These are phyloP conservation scores for Mimas tiliae DNA, from an alignment of 2,888 invertebrate genomes.

Conservation along the genomic window DNA sequence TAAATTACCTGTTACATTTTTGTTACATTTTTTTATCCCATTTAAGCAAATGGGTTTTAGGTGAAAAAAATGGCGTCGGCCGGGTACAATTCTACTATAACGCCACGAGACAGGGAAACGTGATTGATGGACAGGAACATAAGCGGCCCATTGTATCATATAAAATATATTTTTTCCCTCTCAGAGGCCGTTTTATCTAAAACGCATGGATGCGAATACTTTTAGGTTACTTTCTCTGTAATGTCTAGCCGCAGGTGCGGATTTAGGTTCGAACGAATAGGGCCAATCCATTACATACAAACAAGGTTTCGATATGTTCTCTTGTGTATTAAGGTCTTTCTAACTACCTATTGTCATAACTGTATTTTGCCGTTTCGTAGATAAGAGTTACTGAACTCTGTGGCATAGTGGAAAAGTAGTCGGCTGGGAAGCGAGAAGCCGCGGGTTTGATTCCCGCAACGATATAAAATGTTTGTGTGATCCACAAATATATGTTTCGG, in stretches of 20 bases:
- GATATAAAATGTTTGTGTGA: no score
- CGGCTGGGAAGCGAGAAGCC: no score
- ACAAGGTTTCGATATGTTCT: not conserved
- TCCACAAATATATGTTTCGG: no score
- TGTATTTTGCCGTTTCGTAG: no score
- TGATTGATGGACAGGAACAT: slow-evolving; percentile 57
- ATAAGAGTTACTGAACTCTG: no score
- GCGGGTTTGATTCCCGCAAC: no score
- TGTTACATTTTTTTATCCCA: slow-evolving; percentile 27
- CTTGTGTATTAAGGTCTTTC: not conserved
- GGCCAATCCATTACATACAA: not conserved
- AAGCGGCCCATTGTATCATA: slow-evolving; percentile 49
- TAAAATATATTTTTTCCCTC: slow-evolving; percentile 46
- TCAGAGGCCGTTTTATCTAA: slow-evolving; percentile 39
- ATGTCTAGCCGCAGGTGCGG: slow-evolving; percentile 29
- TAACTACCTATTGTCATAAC: no score
- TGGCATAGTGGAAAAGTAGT: no score
- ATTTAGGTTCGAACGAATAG: slow-evolving; percentile 1
- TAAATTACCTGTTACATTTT: slow-evolving; percentile 29
- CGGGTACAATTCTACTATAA: slow-evolving; percentile 47
- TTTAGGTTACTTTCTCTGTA: slow-evolving; percentile 38
- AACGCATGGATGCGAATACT: slow-evolving; percentile 36
- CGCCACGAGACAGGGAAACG: slow-evolving; percentile 43
- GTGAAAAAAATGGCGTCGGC: slow-evolving; percentile 32
- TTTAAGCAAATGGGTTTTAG: slow-evolving; percentile 28